These are phyloP conservation scores for Cryptocephalus moraei DNA, from an alignment of 2,888 invertebrate genomes.

Conservation along the genomic window DNA sequence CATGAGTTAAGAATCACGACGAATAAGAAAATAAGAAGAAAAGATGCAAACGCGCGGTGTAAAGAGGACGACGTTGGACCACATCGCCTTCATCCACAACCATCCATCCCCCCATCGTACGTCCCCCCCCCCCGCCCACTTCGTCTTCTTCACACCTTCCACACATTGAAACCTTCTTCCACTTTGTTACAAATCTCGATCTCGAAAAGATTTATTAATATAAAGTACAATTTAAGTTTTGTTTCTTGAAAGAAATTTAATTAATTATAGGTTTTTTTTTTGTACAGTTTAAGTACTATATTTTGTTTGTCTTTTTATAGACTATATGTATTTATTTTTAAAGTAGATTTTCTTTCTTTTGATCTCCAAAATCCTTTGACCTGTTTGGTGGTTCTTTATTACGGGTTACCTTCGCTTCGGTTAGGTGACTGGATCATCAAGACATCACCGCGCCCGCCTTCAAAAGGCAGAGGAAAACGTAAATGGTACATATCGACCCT, in stretches of 20 bases:
- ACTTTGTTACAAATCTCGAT: slow-evolving; percentile 26
- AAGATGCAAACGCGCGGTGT: background rate
- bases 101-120: background rate
- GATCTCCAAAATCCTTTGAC: slow-evolving; percentile 27
- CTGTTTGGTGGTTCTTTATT: slow-evolving; percentile 14
- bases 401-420: slow-evolving; percentile 1
- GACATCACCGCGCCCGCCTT: slow-evolving; percentile 4
- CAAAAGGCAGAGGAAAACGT: too few relatives aligned
- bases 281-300: slow-evolving; percentile 25
- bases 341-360: slow-evolving; percentile 23
- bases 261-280: slow-evolving; percentile 22
- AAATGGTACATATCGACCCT: too few relatives aligned
- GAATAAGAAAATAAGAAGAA: background rate
- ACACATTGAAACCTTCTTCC: slow-evolving; percentile 18
- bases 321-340: slow-evolving; percentile 23
- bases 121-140: background rate
- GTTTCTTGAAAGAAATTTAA: slow-evolving; percentile 25
- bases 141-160: background rate
- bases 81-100: slow-evolving; percentile 1
- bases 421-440: slow-evolving; percentile 8
- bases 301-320: slow-evolving; percentile 26
- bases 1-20: slow-evolving; percentile 8
- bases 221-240: slow-evolving; percentile 28
- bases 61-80: background rate
- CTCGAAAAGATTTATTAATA: slow-evolving; percentile 23